phyloP scores from a whole-genome alignment of 2,797 vertebrate species.

The Acipenser transmontanus region DNA sequence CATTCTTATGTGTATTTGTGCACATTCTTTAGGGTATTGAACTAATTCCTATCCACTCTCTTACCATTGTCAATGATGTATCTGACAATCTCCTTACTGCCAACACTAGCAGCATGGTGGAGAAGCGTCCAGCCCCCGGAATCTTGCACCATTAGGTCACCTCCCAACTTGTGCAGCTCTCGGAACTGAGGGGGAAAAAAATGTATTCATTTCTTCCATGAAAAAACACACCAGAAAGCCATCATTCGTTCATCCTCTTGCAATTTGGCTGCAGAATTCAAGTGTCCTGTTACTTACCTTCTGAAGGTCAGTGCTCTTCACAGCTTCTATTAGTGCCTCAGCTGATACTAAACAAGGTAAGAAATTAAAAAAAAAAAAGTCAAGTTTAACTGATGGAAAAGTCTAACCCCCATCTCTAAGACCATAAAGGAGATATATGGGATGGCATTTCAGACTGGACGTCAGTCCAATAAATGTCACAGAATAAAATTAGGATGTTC shows the following conservation, averaged over 20 bases:
- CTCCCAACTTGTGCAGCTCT: slow-evolving; percentile 74
- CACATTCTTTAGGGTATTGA: neutral
- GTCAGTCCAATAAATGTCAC: no score
- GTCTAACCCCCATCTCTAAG: no score
- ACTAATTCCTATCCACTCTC: neutral
- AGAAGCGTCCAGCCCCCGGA: slow-evolving; percentile 69
- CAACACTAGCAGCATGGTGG: slow-evolving; percentile 75
- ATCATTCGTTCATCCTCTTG: no score
- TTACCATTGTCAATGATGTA: slow-evolving; percentile 86
- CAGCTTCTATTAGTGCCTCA: slow-evolving; percentile 74
- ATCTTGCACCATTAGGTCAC: slow-evolving; percentile 67
- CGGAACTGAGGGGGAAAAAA: slow-evolving; percentile 60
- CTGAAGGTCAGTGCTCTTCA: slow-evolving; percentile 71
- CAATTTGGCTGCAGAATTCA: no score
- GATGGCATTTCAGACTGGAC: no score
- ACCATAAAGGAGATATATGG: no score
- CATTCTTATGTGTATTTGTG: neutral
- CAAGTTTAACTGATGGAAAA: no score
- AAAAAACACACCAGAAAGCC: no score
- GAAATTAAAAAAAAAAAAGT: no score
- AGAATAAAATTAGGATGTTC: no score
- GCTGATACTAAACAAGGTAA: slow-evolving; percentile 47
- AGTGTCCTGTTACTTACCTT: slow-evolving; percentile 55
- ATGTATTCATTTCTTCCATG: no score
- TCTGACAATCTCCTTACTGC: slow-evolving; percentile 85